These are phyloP conservation scores for Ageneiosus marmoratus DNA, from an alignment of 2,113 vertebrate genomes.

Conservation along the genomic window DNA sequence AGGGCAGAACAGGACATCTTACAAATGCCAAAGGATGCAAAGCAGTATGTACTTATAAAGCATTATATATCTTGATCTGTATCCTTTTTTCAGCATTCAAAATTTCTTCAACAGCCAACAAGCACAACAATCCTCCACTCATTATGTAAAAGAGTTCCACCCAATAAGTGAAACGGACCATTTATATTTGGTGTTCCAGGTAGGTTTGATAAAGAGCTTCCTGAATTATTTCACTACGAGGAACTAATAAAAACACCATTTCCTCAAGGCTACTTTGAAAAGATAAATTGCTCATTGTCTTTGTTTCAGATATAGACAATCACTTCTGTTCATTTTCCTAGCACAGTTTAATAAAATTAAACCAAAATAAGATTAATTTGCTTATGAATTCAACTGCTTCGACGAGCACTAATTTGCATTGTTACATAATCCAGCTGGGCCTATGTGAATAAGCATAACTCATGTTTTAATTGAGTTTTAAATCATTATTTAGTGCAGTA, in stretches of 20 bases:
- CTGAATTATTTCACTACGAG: background rate
- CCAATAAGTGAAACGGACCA: background rate
- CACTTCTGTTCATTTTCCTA: background rate
- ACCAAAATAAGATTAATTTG: background rate
- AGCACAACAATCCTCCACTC: background rate
- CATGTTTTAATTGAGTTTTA: background rate
- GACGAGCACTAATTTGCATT: background rate
- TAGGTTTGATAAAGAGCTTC: background rate
- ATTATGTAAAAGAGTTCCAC: background rate
- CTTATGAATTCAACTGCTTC: background rate
- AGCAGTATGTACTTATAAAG: too few species aligned
- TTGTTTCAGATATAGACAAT: background rate
- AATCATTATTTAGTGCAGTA: background rate
- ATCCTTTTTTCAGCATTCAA: background rate
- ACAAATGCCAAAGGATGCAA: background rate
- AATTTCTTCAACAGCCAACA: background rate
- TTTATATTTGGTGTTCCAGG: background rate
- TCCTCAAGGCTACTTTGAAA: background rate
- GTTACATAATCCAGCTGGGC: conserved; percentile 3
- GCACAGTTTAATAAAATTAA: background rate
- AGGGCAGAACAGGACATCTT: background rate
- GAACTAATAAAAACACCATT: background rate
- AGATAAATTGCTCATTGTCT: background rate
- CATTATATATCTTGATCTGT: background rate
- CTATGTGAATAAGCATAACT: background rate